These are phyloP conservation scores for Oplegnathus fasciatus DNA, from an alignment of 2,113 vertebrate genomes.

Conservation along the genomic window DNA sequence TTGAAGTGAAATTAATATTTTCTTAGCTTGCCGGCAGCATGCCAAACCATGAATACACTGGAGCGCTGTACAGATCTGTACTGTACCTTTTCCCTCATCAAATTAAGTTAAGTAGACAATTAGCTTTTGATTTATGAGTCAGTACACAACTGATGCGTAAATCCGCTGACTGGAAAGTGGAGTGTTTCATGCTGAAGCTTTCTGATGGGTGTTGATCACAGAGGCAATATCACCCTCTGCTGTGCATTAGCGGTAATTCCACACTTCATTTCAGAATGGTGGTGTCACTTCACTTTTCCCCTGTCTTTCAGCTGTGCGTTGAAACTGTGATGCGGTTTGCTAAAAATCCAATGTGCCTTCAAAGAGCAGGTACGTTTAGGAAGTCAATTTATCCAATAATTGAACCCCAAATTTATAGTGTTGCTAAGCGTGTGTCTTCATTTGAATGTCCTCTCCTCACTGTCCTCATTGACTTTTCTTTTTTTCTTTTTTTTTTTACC, in stretches of 20 bases:
- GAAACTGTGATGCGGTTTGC: slow-evolving; percentile 87
- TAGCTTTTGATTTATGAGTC: not conserved
- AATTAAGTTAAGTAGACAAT: not conserved
- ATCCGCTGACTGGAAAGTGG: not conserved
- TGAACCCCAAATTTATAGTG: not conserved
- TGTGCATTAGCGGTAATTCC: not conserved
- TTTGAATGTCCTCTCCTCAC: not conserved
- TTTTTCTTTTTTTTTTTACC: too few species aligned
- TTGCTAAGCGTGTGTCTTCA: not conserved
- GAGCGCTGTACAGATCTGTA: not conserved
- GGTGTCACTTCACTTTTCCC: not conserved
- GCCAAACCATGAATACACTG: not conserved
- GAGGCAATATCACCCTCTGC: slow-evolving; percentile 47
- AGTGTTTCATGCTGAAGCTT: not conserved
- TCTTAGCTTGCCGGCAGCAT: not conserved
- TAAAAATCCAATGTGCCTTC: slow-evolving; percentile 83
- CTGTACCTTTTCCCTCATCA: not conserved
- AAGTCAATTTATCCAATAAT: too few species aligned
- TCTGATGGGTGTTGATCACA: not conserved
- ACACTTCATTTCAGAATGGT: not conserved
- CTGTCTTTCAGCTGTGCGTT: slow-evolving; percentile 87
- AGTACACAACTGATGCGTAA: not conserved
- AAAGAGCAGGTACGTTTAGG: slow-evolving; percentile 88
- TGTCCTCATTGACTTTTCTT: not conserved
- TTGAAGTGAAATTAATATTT: not conserved